A percentile compares a stretch with the other conserved stretches of the same genome.
Evolutionary conservation across 2,797 vertebrate species (phyloP).

Genomic region (Lepus townsendii): DNA sequence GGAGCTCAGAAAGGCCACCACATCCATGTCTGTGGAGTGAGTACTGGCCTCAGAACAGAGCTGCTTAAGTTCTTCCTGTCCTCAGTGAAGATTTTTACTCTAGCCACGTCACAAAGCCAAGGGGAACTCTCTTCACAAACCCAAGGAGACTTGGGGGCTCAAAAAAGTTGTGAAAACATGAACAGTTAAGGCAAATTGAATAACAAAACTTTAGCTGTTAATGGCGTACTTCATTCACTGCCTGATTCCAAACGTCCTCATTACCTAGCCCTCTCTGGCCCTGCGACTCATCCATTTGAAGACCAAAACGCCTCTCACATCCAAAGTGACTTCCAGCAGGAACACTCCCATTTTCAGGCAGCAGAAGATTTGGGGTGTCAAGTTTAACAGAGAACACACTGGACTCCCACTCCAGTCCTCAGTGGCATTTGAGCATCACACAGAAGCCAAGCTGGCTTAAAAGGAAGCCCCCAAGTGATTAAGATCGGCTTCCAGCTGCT

Average conservation of each 20-base stretch:
- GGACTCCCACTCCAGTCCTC: background rate
- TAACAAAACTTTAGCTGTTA: background rate
- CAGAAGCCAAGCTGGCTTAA: background rate
- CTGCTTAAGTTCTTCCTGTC: background rate
- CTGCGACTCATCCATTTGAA: background rate
- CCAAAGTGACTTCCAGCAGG: background rate
- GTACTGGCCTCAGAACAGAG: background rate
- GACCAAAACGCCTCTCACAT: background rate
- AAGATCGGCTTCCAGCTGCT: background rate
- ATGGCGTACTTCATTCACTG: background rate
- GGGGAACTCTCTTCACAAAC: background rate
- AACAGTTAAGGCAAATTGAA: background rate
- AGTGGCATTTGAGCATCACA: background rate
- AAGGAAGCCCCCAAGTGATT: background rate
- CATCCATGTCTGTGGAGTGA: too few relatives aligned
- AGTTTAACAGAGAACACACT: background rate
- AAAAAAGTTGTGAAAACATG: background rate
- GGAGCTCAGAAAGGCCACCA: background rate
- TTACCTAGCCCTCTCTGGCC: accelerated
- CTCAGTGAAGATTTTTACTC: background rate
- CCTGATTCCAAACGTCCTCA: background rate
- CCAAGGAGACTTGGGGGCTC: background rate
- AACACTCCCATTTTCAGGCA: background rate
- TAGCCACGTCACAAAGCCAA: background rate
- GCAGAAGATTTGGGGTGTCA: background rate